Conservation (phyloP, 2,113 vertebrate genomes). For the human (Homo sapiens) region GRCh38 chr2:225735001-225735500, state of each 20-base stretch:
- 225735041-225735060: neutral
- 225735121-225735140: neutral
- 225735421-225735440: neutral
- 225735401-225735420: neutral
- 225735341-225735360: neutral
- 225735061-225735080: neutral
- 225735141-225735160: neutral
- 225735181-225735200: neutral
- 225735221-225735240: neutral
- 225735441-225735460: neutral
- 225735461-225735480: neutral
- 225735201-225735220: neutral
- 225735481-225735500: neutral
- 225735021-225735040: neutral
- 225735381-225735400: neutral
- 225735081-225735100: neutral
- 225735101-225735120: neutral
- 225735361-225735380: neutral
- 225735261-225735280: neutral
- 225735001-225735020: rapidly evolving
- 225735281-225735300: neutral
- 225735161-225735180: neutral
- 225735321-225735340: neutral
- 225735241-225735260: neutral
- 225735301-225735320: neutral